phyloP scores from a whole-genome alignment of 1,140 invertebrate species.

The Apis laboriosa region DNA sequence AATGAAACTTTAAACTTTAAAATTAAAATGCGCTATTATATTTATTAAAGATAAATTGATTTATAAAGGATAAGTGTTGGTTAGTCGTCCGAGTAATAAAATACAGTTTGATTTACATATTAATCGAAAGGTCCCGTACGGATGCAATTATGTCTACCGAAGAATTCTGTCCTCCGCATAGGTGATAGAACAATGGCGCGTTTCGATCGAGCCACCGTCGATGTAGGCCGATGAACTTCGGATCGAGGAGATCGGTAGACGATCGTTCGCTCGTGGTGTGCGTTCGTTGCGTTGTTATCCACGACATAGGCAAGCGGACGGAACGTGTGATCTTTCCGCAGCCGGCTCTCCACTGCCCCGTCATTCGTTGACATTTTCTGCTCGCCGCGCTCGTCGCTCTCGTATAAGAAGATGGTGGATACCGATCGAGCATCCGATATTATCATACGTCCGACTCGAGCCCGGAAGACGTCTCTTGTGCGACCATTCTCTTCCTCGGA shows the following conservation, averaged over 20 bases:
- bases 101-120: no score
- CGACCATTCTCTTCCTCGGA: conserved; percentile 17
- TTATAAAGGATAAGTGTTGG: no score
- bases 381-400: conserved; percentile 2
- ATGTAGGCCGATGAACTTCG: conserved; percentile 7
- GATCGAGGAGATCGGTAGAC: background rate
- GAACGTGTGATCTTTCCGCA: conserved; percentile 7
- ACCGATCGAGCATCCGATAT: conserved; percentile 16
- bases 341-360: background rate
- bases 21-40: no score
- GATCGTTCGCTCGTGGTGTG: background rate
- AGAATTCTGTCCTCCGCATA: background rate
- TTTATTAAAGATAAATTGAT: no score
- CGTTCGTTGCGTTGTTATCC: background rate
- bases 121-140: background rate
- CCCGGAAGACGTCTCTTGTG: background rate
- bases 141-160: background rate
- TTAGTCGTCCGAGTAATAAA: no score
- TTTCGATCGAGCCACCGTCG: background rate
- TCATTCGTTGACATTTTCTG: conserved; percentile 47
- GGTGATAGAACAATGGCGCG: background rate
- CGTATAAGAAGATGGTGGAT: conserved; percentile 39
- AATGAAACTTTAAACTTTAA: no score
- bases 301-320: background rate
- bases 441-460: conserved; percentile 34